Evolutionary conservation across 2,888 invertebrate genomes (phyloP), one percentile per base, ranked within the genome.

Genomic region (Tipula vernalis): DNA sequence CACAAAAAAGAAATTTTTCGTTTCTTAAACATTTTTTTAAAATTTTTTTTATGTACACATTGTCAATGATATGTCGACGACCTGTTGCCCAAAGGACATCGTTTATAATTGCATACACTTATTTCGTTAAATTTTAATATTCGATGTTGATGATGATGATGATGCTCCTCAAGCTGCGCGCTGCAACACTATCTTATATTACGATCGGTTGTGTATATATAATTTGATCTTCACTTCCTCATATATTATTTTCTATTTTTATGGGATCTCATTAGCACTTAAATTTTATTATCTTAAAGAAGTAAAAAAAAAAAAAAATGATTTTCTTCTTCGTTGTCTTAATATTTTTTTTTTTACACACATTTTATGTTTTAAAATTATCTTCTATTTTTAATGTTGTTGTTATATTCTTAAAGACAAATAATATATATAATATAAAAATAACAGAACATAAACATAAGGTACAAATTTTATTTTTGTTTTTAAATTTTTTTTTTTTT

Each of bases 271-370:
- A 85, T 85, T 85, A 85, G 85, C 85, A 85, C 85, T 85, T 85
- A 85, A 85, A 42, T 85, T 85, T 85, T 85, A 85, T 85, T 85
- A 85, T 85, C 84, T 84, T 84, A 41, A 84, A 84, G 71, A 84
- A 84, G 84, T 39, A 39, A 84, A 84, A 41, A 84, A 83, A 83
- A 36, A 83, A 83, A 39, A 84, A 83, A 36, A 36, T 36, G n/a
- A 84, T 84, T 84, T 84, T 85, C 18, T 85, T 39, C 41, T 42
- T 84, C 41, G n/a, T 39, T 39, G 84, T 84, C 41, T 39, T 84
- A 3, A 39, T 39, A 84, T 84, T 39, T n/a, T 84, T 39, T 41
- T 83, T 83, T 84, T 84, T 84, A 36, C 84, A 84, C 39, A 84
- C 84, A 84, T 36, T 84, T 84, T 84, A 39, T 39, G 84, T 84